Evolutionary conservation across 2,797 vertebrate species (phyloP).

Genomic region (Artibeus lituratus): DNA sequence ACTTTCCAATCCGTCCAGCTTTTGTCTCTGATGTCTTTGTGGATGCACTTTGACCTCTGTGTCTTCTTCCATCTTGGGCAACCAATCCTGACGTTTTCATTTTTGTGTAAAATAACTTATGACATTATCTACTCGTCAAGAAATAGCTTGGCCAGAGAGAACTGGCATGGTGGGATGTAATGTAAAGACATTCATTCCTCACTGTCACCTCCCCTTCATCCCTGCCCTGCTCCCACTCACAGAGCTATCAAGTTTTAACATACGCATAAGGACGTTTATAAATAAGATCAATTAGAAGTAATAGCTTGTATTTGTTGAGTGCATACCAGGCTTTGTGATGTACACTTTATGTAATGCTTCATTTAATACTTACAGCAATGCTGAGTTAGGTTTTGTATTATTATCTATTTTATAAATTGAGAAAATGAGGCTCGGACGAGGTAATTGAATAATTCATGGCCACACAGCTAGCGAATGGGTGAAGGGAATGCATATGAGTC

Average conservation of each 20-base stretch:
- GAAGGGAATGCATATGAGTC: too few species aligned
- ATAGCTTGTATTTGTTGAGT: neutral
- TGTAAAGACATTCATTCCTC: neutral
- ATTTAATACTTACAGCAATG: neutral
- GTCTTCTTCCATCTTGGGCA: neutral
- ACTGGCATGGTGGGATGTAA: neutral
- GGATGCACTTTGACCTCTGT: constrained; percentile 17
- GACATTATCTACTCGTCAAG: neutral
- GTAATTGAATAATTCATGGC: neutral
- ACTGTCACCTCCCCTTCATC: neutral
- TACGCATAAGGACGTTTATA: neutral
- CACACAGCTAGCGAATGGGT: neutral
- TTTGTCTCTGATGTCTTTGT: constrained; percentile 38
- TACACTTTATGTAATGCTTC: neutral
- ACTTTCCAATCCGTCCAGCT: neutral
- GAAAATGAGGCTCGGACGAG: neutral
- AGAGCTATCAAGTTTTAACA: neutral
- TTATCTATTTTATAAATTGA: neutral
- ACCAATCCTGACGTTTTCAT: neutral
- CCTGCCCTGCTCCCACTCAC: neutral
- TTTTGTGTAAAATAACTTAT: neutral
- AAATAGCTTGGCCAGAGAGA: neutral
- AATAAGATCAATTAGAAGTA: neutral
- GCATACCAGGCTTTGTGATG: neutral
- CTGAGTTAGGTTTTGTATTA: neutral